A percentile compares a stretch with the other conserved stretches of the same genome.
phyloP scores from a whole-genome alignment of 35 echinoderm and acorn worm species.

The Diadema setosum region DNA sequence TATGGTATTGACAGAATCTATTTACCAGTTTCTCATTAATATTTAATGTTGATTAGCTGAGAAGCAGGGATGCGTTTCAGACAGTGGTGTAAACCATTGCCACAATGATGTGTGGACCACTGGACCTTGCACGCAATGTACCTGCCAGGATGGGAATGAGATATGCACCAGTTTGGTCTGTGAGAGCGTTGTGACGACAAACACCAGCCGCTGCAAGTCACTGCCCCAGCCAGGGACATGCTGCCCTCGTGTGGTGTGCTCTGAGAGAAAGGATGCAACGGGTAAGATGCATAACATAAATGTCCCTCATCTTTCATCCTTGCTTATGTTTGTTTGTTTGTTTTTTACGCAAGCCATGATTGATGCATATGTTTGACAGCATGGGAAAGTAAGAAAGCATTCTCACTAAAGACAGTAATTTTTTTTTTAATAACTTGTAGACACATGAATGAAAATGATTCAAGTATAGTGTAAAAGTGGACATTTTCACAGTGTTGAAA shows the following conservation, averaged over 20 bases:
- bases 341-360: too few relatives aligned
- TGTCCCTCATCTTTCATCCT: too few relatives aligned
- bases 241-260: slow-evolving; percentile 29
- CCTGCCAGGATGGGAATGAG: slow-evolving; percentile 2
- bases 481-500: too few relatives aligned
- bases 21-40: neutral
- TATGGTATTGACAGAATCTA: neutral
- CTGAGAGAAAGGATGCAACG: neutral
- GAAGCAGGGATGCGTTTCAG: neutral
- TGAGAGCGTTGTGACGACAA: neutral
- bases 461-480: too few relatives aligned
- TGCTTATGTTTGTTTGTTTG: too few relatives aligned
- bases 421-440: too few relatives aligned
- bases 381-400: too few relatives aligned
- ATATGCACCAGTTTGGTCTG: neutral
- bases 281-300: too few relatives aligned
- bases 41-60: neutral
- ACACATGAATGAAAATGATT: too few relatives aligned
- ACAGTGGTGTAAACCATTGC: neutral
- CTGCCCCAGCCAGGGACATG: neutral
- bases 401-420: too few relatives aligned
- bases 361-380: too few relatives aligned
- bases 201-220: neutral
- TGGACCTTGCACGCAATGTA: slow-evolving; percentile 15
- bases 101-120: slow-evolving; percentile 6